These are phyloP conservation scores for Serranus cabrilla DNA, from an alignment of 2,797 vertebrate species.

Conservation along the genomic window DNA sequence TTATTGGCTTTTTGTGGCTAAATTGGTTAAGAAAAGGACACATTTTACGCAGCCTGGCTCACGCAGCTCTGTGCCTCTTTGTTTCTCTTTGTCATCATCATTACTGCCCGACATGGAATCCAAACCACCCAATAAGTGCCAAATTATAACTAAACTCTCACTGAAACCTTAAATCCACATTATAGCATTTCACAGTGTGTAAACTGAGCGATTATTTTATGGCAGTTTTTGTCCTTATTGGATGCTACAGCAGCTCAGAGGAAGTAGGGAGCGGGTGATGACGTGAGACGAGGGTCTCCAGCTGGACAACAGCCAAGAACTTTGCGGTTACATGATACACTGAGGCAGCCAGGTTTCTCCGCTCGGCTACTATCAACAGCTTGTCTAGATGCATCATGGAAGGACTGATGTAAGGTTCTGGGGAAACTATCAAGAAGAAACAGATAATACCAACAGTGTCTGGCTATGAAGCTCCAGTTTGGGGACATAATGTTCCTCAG, in stretches of 20 bases:
- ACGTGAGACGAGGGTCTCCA: constrained; percentile 18
- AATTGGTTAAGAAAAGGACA: constrained; percentile 11
- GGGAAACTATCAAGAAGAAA: neutral
- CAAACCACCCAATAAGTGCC: constrained; percentile 44
- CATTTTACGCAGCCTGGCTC: constrained; percentile 11
- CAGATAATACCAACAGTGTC: neutral
- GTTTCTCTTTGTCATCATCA: constrained; percentile 32
- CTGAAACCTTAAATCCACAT: constrained; percentile 7
- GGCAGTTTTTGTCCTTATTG: constrained; percentile 21
- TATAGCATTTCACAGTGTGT: neutral
- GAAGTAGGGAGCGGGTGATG: constrained; percentile 1
- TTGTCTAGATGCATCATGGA: neutral
- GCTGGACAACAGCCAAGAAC: constrained; percentile 21
- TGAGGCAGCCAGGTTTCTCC: constrained; percentile 4
- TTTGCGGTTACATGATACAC: constrained; percentile 6
- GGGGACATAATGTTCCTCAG: constrained; percentile 51
- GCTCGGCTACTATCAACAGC: constrained; percentile 2
- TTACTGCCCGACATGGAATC: constrained; percentile 3
- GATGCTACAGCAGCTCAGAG: neutral
- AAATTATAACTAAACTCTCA: constrained; percentile 16
- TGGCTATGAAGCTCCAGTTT: neutral
- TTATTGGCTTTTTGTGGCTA: constrained; percentile 30
- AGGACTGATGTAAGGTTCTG: constrained; percentile 8
- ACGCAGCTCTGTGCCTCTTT: constrained; percentile 20
- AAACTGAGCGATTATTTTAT: neutral